These are phyloP conservation scores for Hemiprocne comata DNA, from an alignment of 2,113 vertebrate genomes.

Conservation along the genomic window DNA sequence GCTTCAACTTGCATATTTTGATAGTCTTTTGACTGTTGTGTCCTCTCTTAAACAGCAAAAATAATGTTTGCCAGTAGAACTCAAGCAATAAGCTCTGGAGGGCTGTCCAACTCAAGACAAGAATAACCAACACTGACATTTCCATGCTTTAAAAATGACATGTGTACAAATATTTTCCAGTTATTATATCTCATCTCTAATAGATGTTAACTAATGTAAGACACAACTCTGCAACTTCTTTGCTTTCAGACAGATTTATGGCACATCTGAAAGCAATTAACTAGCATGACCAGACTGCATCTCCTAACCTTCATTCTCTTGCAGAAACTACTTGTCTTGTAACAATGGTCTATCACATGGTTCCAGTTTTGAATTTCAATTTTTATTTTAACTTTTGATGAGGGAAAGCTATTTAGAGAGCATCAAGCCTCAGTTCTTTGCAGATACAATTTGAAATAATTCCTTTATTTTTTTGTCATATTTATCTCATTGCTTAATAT, in stretches of 20 bases:
- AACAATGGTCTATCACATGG: background rate
- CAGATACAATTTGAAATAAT: background rate
- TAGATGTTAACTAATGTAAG: background rate
- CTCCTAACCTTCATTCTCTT: background rate
- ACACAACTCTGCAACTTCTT: background rate
- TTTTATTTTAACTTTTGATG: background rate
- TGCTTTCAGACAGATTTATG: background rate
- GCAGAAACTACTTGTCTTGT: background rate
- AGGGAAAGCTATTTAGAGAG: background rate
- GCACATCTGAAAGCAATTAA: background rate
- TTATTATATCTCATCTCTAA: background rate
- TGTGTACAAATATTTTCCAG: background rate
- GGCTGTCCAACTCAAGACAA: background rate
- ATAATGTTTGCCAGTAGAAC: background rate
- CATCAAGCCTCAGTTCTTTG: background rate
- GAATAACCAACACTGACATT: background rate
- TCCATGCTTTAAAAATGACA: background rate
- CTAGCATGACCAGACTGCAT: background rate
- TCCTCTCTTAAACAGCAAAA: background rate
- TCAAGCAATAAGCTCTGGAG: background rate
- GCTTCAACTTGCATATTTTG: background rate
- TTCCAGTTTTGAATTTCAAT: background rate
- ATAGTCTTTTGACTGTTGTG: background rate
- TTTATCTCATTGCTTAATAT: background rate
- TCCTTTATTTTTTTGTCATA: background rate